phyloP scores from a whole-genome alignment of 2,797 vertebrate species.

The Poeciliopsis paucimaculata region DNA sequence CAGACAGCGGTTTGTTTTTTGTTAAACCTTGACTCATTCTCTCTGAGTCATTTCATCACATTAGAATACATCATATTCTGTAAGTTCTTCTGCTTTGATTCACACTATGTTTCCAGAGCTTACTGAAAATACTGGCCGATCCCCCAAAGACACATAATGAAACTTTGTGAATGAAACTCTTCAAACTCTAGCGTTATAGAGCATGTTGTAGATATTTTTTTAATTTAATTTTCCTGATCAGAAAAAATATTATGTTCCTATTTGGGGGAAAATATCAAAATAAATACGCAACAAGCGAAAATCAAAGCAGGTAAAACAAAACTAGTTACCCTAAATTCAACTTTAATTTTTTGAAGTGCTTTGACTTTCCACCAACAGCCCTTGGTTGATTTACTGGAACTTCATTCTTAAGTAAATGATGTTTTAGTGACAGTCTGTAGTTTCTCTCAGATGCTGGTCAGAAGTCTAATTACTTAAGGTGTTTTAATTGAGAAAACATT shows the following conservation, averaged over 20 bases:
- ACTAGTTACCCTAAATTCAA: background rate
- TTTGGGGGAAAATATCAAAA: background rate
- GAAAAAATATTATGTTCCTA: background rate
- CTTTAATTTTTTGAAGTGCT: background rate
- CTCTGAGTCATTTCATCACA: background rate
- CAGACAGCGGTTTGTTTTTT: background rate
- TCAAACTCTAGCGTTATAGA: background rate
- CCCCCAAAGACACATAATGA: background rate
- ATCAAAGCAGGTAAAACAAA: background rate
- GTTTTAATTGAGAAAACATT: background rate
- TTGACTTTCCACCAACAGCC: background rate
- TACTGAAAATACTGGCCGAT: background rate
- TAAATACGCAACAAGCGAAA: background rate
- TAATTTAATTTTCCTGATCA: background rate
- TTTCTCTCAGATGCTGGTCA: no score
- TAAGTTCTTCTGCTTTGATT: background rate
- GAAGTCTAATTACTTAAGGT: background rate
- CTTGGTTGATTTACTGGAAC: background rate
- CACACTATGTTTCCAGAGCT: background rate
- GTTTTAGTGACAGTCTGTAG: background rate
- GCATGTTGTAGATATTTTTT: background rate
- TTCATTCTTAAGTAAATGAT: background rate
- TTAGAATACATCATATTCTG: background rate
- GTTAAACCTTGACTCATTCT: background rate
- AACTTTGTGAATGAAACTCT: background rate